Evolutionary conservation across 2,113 vertebrate species (phyloP), one percentile per base, ranked within the genome.

Genomic region (Donacobius atricapilla): DNA sequence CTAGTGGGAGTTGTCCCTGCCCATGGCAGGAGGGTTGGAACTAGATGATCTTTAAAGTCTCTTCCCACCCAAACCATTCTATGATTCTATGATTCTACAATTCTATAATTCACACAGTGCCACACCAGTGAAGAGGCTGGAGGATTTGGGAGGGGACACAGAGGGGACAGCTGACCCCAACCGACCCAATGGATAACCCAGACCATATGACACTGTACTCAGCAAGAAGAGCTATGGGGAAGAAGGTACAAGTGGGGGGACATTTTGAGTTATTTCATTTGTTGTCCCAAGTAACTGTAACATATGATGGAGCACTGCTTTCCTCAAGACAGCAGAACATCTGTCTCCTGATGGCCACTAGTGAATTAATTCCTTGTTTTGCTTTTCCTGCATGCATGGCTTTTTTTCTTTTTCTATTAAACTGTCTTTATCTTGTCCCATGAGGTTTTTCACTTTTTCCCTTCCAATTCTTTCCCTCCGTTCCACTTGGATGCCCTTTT

Each of bases 341-440:
- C 11, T 54, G 15, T 23, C 24, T 30, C n/a, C 7, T 7, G 4
- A 15, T 12, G 27, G 16, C 11, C 61, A 35, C 6, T 3, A 51
- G 3, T 10, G 23, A 83, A 65, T 9, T 0, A 27, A 40, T 25
- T 47, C 8, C 4, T 42, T 64, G 4, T 20, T 65, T 87, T 50
- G 5, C 10, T 76, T 65, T 75, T 27, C 39, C 54, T 70, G 15
- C 2, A 3, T 18, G 3, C 1, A 2, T 4, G 11, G 13, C 4
- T 56, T 61, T 68, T 68, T 76, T 51, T 18, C 13, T 76, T 88
- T 35, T 68, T 13, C 9, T 27, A 4, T n/a, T 69, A 40, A 72
- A 47, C 5, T 13, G 8, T 27, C 31, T 58, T 56, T 45, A 65
- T 51, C 45, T 56, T 30, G 60, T 23, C 1, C 7, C 18, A 60